Evolutionary conservation across 1,140 invertebrate genomes (phyloP).

Genomic region (Bombus cullumanus): DNA sequence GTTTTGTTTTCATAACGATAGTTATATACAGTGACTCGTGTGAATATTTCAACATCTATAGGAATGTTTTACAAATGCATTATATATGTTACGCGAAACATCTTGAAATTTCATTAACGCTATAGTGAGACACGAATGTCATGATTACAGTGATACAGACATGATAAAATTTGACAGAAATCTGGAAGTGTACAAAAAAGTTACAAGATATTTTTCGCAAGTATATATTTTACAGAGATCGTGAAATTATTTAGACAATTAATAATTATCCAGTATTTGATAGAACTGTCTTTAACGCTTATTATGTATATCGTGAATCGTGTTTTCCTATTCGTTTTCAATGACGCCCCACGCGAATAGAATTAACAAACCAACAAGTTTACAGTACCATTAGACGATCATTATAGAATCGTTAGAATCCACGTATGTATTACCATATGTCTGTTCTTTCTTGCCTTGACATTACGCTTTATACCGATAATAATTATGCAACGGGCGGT

Average conservation of each 20-base stretch:
- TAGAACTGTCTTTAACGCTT: not conserved
- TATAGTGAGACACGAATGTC: not conserved
- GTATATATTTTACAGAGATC: not conserved
- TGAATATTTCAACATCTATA: not conserved
- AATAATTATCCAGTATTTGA: no score
- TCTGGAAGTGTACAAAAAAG: not conserved
- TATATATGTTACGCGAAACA: no score
- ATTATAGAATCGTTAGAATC: not conserved
- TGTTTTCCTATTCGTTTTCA: conserved; percentile 1
- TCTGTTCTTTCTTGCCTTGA: not conserved
- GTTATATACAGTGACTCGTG: not conserved
- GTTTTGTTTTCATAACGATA: not conserved
- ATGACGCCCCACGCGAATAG: not conserved
- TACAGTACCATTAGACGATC: not conserved
- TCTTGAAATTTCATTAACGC: not conserved
- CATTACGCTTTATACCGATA: not conserved
- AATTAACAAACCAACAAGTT: conserved; percentile 12
- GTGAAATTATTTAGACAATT: no score
- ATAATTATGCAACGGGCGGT: not conserved
- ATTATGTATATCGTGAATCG: not conserved
- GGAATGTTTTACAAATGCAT: not conserved
- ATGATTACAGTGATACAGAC: not conserved
- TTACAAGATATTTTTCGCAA: not conserved
- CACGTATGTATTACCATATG: not conserved
- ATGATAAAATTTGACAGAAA: not conserved